Base-by-base conservation (phyloP, 1,140 invertebrate genomes). In the Teleogryllus occipitalis region DNA sequence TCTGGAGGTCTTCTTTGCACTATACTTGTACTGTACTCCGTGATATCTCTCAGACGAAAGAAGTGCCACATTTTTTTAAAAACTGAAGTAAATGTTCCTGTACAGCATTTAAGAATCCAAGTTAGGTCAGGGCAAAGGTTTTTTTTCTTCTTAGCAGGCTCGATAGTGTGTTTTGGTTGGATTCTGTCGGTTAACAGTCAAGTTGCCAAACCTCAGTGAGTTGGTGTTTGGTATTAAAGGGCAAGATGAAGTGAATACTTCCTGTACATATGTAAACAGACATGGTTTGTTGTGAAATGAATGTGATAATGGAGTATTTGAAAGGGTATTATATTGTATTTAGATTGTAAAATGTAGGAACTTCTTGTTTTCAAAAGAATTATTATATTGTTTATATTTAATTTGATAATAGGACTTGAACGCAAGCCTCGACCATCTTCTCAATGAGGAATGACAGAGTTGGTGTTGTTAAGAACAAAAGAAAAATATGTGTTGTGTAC, bases 61-160 rank as follows among this genome's bases (percentile, higher is more conserved):
- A 82, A 80, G 78, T 82, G 81, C 81, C 80, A 82, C 80, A 82
- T 81, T 81, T 82, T 80, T 84, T 83, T 83, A 83, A 80, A 39
- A 82, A 83, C 82, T 83, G 84, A 85, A 86, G 85, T 86, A 85
- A 87, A 88, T 87, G 86, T 87, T 88, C 86, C 87, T 87, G 85
- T 86, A 87, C 86, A 87, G 86, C 87, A 87, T 87, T 87, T 87
- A 87, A 87, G 84, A 86, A 87, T 87, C 85, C 87, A 87, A 87
- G 81, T 79, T 82, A 82, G 80, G 81, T 81, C 81, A 81, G 81
- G 81, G 81, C 80, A 46, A 80, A 81, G 74, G 78, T 80, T 80
- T 76, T 81, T 80, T 78, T 80, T 78, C 81, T 78, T 78, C 79
- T 79, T 79, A 80, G 78, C 77, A 73, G 80, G 79, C 80, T 81